A percentile compares a stretch with the other conserved stretches of the same genome.
Conservation (phyloP, 2,888 invertebrate species). For the Orthonychiurus folsomi region DNA sequence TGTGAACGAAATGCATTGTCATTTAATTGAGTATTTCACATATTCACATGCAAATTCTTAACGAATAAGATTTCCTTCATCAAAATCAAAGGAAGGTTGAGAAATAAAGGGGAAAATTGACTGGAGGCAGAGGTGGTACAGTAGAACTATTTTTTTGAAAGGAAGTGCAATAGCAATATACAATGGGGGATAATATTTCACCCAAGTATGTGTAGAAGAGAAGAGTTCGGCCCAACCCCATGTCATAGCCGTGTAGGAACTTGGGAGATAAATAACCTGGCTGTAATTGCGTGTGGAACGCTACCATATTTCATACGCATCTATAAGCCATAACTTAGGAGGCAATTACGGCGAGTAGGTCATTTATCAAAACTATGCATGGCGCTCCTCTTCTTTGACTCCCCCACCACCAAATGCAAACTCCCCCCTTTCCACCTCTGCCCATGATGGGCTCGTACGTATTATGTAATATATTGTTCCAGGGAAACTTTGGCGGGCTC, state of each 20-base stretch:
- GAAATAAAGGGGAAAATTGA: neutral
- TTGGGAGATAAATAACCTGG: conserved; percentile 38
- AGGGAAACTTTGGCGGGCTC: neutral
- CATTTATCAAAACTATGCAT: conserved; percentile 48
- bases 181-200: neutral
- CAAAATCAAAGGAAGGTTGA: neutral
- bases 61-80: neutral
- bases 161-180: neutral
- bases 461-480: too few species aligned
- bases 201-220: neutral
- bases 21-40: too few species aligned
- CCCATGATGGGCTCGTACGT: too few species aligned
- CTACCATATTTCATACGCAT: conserved; percentile 53
- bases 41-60: neutral
- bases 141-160: neutral
- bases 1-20: too few species aligned
- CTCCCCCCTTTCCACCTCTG: neutral
- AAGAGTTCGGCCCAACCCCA: neutral
- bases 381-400: neutral
- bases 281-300: conserved; percentile 53
- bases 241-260: neutral
- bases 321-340: conserved; percentile 53
- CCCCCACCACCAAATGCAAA: neutral
- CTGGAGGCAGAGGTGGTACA: neutral
- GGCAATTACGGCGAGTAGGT: conserved; percentile 55